Evolutionary conservation across 2,113 vertebrate species (phyloP).

Genomic region (Halcyon malimbica): DNA sequence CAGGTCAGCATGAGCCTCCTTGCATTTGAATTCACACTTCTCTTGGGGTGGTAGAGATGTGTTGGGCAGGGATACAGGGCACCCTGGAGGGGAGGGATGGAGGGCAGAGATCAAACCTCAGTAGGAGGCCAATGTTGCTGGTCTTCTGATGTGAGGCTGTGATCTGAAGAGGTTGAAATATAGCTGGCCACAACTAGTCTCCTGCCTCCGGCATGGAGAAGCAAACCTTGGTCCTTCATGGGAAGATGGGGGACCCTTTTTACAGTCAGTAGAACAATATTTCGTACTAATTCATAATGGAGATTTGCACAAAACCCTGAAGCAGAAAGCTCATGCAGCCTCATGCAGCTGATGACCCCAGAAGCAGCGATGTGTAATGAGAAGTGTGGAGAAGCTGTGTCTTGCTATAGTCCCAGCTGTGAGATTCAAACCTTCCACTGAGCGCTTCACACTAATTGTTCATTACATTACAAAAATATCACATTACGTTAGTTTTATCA

Average conservation of each 20-base stretch:
- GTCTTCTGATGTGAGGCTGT: background rate
- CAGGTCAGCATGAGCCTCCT: background rate
- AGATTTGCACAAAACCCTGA: background rate
- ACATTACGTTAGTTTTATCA: background rate
- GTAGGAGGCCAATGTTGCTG: background rate
- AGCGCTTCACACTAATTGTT: background rate
- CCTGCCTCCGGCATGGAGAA: background rate
- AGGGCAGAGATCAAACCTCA: background rate
- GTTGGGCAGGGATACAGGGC: background rate
- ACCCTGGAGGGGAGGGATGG: background rate
- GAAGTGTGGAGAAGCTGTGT: background rate
- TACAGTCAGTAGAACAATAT: background rate
- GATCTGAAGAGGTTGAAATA: background rate
- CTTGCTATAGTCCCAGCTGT: background rate
- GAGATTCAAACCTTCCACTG: background rate
- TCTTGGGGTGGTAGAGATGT: background rate
- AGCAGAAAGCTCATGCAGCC: background rate
- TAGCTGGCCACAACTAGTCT: background rate
- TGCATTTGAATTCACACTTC: accelerated
- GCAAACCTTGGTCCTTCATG: background rate
- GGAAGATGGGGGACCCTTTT: background rate
- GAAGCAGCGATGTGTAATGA: background rate
- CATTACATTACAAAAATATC: background rate
- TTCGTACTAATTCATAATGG: background rate
- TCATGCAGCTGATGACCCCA: background rate